These are phyloP conservation scores for Stegostoma tigrinum DNA, from an alignment of 2,113 vertebrate genomes.

Conservation along the genomic window DNA sequence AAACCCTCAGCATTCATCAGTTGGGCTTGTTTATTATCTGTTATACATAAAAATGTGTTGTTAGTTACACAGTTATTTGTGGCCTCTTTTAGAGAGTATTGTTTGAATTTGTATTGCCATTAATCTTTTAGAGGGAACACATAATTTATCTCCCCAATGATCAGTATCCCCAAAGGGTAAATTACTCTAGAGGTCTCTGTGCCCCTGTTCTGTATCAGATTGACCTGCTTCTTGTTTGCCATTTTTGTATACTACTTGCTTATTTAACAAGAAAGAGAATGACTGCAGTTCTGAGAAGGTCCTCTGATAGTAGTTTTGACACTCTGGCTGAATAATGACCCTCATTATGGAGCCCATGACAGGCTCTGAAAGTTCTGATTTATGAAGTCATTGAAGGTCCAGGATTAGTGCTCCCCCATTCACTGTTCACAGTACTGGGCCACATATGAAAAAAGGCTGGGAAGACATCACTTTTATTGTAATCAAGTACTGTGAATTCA, in stretches of 20 bases:
- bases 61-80: slow-evolving; percentile 22
- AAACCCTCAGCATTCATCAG: background rate
- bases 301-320: slow-evolving; percentile 99
- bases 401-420: slow-evolving; percentile 65
- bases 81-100: slow-evolving; percentile 51
- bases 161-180: slow-evolving; percentile 92
- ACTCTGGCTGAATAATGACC: slow-evolving; percentile 99
- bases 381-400: slow-evolving; percentile 91
- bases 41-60: slow-evolving; percentile 25
- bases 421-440: slow-evolving; percentile 54
- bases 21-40: slow-evolving; percentile 26
- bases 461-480: slow-evolving; percentile 31
- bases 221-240: slow-evolving; percentile 99
- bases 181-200: slow-evolving; percentile 95
- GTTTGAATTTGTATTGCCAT: slow-evolving; percentile 73
- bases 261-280: slow-evolving; percentile 99
- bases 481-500: slow-evolving; percentile 29
- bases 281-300: slow-evolving; percentile 95
- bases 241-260: slow-evolving; percentile 99
- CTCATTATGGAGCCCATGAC: slow-evolving; percentile 98
- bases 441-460: slow-evolving; percentile 39
- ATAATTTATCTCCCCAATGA: slow-evolving; percentile 92
- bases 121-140: slow-evolving; percentile 89
- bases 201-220: slow-evolving; percentile 91
- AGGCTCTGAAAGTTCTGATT: slow-evolving; percentile 98